Base-by-base conservation (phyloP, 2,797 vertebrate genomes). In the Silurus aristotelis region DNA sequence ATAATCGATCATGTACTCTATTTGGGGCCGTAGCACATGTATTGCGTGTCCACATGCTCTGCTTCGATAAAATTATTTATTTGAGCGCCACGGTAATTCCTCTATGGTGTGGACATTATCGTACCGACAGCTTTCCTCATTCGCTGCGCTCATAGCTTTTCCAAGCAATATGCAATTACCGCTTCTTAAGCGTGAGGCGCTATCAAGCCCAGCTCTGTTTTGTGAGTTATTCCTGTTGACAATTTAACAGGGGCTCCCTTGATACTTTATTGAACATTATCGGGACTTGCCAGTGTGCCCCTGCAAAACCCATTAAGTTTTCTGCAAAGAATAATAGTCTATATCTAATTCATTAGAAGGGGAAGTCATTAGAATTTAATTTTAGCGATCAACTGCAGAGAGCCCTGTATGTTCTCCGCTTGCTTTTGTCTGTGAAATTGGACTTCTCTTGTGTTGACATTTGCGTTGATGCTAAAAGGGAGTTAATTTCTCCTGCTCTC, bases 1-100 rank as follows among this genome's bases (percentile, higher is more conserved):
- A 96, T 96, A 95, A 96, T 96, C 95, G 94, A 96, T 93, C 92
- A 92, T 90, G 88, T 93, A 94, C 94, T 95, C 94, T 92, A 93
- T 93, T 93, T 92, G 91, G 91, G 91, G 90, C 91, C 90, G 89
- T 87, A 81, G 92, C 91, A 90, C 92, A 90, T 93, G 92, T 93
- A 94, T 95, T 94, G 94, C 94, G 91, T 94, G 94, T 94, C 92
- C 89, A 90, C 91, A 89, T 90, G 88, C 92, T 90, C 86, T 80
- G 90, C 90, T 94, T 93, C 70, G 66, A 93, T 94, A 92, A 93
- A 92, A 91, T 95, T 94, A 94, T 95, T 93, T 94, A 94, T 94
- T 94, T 93, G 87, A 91, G 90, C 85, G 86, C 89, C 86, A 89
- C 72, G 83, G 89, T 87, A 91, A 86, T 92, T 93, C 91, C 90